Conservation (phyloP, 2,797 vertebrate genomes). For the Gymnothorax javanicus region DNA sequence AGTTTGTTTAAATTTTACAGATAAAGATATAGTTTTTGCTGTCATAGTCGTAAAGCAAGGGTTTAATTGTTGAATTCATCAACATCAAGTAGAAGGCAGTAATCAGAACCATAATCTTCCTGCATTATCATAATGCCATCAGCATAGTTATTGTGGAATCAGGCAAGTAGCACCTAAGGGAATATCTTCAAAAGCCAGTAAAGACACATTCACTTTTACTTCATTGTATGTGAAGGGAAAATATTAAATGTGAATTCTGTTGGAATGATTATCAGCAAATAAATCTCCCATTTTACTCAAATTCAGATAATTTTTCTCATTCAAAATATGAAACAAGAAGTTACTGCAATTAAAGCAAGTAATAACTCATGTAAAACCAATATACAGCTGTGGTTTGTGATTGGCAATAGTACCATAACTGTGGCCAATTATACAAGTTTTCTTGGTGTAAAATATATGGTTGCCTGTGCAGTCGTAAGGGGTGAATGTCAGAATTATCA, state of each 20-base stretch:
- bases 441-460: conserved; percentile 64
- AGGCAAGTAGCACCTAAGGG: conserved; percentile 45
- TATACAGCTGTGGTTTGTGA: conserved; percentile 23
- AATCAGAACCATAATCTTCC: conserved; percentile 46
- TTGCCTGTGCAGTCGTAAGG: conserved; percentile 74
- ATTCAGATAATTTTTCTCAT: conserved; percentile 9
- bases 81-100: conserved; percentile 50
- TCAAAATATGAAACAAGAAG: conserved; percentile 28
- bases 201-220: conserved; percentile 23
- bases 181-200: conserved; percentile 38
- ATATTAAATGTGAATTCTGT: conserved; percentile 16
- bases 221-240: not conserved
- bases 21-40: conserved; percentile 9
- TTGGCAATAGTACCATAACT: conserved; percentile 56
- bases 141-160: conserved; percentile 38
- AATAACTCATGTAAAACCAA: not conserved
- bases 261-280: conserved; percentile 43
- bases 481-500: conserved; percentile 64
- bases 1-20: conserved; percentile 18
- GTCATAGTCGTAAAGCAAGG: conserved; percentile 22
- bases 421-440: conserved; percentile 59
- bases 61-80: conserved; percentile 54
- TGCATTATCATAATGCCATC: conserved; percentile 47
- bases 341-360: conserved; percentile 24
- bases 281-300: conserved; percentile 28